These are phyloP conservation scores for Champsocephalus gunnari DNA, from an alignment of 2,797 vertebrate species.

Conservation along the genomic window DNA sequence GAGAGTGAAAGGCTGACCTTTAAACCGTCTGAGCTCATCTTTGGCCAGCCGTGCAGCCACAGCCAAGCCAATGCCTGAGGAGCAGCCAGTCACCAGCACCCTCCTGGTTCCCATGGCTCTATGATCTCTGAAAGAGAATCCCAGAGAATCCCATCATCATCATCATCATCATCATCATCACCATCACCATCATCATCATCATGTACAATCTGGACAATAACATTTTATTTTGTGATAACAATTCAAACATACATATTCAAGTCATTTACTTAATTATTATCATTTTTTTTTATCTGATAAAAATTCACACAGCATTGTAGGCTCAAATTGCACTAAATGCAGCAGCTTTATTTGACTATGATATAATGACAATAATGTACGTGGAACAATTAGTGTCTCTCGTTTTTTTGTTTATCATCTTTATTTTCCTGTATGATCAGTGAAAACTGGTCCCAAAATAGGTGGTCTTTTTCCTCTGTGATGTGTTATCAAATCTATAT, in stretches of 20 bases:
- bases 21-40: slow-evolving; percentile 81
- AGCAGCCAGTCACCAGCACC: slow-evolving; percentile 82
- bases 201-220: neutral
- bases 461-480: neutral
- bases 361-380: neutral
- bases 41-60: slow-evolving; percentile 80
- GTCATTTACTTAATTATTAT: neutral
- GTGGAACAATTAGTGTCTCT: neutral
- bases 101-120: slow-evolving; percentile 74
- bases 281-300: neutral
- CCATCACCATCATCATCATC: too few relatives aligned
- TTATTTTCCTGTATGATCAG: neutral
- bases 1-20: slow-evolving; percentile 70
- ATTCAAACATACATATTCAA: neutral
- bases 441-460: neutral
- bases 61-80: slow-evolving; percentile 81
- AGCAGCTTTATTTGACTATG: neutral
- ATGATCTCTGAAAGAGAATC: slow-evolving; percentile 20
- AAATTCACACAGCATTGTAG: neutral
- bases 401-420: neutral
- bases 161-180: neutral
- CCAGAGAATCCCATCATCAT: neutral
- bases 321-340: neutral
- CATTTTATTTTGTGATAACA: too few relatives aligned
- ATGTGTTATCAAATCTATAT: neutral